phyloP scores from a whole-genome alignment of 2,113 vertebrate species.

The Rhinolophus sinicus region DNA sequence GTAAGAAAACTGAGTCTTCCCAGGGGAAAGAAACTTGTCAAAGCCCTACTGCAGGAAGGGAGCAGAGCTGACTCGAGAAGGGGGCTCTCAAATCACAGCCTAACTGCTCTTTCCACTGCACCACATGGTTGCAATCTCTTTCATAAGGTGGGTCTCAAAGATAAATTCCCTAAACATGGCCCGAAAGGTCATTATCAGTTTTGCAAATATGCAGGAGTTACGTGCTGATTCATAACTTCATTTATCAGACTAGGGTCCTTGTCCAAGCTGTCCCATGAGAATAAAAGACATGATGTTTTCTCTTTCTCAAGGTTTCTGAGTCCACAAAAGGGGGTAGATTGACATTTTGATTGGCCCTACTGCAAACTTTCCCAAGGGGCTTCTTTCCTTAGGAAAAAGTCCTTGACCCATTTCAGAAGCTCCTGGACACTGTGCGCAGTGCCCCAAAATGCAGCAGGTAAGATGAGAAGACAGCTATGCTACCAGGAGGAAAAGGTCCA shows the following conservation, averaged over 20 bases:
- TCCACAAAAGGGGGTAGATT: neutral
- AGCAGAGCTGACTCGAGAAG: neutral
- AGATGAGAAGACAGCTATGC: neutral
- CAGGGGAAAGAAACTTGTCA: neutral
- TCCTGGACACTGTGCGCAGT: neutral
- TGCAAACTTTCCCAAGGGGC: neutral
- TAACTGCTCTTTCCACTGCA: neutral
- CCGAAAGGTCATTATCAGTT: neutral
- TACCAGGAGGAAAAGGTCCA: neutral
- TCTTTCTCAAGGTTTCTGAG: neutral
- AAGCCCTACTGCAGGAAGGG: neutral
- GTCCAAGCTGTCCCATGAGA: neutral
- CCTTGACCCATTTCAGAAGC: constrained; percentile 1
- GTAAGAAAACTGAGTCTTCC: neutral
- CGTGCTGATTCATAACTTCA: neutral
- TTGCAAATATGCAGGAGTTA: neutral
- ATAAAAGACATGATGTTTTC: neutral
- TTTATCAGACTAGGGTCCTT: neutral
- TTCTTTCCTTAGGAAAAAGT: constrained; percentile 26
- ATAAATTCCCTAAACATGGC: neutral
- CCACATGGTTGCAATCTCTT: neutral
- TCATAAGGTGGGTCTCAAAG: neutral
- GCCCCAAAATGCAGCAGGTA: neutral
- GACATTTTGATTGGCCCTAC: neutral
- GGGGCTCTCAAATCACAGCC: neutral